Conservation (phyloP, 2,113 vertebrate species). For the Syrmaticus mikado region DNA sequence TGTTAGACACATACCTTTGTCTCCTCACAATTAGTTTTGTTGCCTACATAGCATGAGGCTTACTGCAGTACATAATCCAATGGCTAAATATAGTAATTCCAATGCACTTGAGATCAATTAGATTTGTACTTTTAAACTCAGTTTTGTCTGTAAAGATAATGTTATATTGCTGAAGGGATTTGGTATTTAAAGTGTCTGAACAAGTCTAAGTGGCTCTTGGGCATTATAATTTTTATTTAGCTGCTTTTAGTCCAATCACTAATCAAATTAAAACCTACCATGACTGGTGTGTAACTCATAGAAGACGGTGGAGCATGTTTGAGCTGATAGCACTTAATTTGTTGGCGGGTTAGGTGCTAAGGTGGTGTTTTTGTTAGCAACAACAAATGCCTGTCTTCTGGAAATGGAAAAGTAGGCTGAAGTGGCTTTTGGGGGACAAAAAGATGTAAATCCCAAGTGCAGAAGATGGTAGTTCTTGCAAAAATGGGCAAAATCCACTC, state of each 20-base stretch:
- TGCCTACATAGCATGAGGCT: conserved; percentile 52
- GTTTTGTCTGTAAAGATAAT: conserved; percentile 70
- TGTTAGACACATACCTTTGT: conserved; percentile 69
- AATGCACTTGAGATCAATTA: conserved; percentile 72
- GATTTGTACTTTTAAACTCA: conserved; percentile 71
- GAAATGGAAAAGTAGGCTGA: not conserved
- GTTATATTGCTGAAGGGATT: conserved; percentile 59
- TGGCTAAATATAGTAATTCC: conserved; percentile 66
- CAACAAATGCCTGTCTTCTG: not conserved
- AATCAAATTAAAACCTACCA: conserved; percentile 64
- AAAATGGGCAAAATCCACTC: not conserved
- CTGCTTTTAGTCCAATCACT: conserved; percentile 65
- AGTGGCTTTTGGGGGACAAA: not conserved
- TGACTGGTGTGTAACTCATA: conserved; percentile 27
- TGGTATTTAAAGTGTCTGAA: conserved; percentile 61
- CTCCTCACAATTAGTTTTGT: conserved; percentile 67
- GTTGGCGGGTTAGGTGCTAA: not conserved
- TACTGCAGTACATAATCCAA: conserved; percentile 55
- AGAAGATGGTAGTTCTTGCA: not conserved
- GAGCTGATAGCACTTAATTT: conserved; percentile 1
- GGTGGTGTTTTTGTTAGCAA: not conserved
- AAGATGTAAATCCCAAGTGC: accelerated
- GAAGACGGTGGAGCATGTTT: not conserved
- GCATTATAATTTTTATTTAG: conserved; percentile 67
- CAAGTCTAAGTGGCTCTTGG: conserved; percentile 60